Percentiles rank a stretch among this genome's conserved stretches.
phyloP scores from a whole-genome alignment of 2,888 invertebrate species.

The Sesia apiformis region DNA sequence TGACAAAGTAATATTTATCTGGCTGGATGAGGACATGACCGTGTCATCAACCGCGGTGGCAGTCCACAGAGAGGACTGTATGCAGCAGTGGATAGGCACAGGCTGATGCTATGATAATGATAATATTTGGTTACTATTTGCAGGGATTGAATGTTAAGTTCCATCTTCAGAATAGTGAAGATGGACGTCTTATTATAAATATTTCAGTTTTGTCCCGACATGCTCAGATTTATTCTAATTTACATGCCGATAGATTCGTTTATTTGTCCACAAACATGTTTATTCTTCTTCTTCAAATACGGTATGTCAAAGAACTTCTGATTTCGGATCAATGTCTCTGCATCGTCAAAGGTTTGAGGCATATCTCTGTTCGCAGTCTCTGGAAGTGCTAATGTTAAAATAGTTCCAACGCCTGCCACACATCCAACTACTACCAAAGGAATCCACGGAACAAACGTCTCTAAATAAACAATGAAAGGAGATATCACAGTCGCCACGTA shows the following conservation, averaged over 20 bases:
- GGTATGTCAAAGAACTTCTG: slow-evolving; percentile 38
- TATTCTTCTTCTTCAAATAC: slow-evolving; percentile 19
- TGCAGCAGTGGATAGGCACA: no score
- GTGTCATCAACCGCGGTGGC: no score
- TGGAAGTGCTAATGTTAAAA: slow-evolving; percentile 33
- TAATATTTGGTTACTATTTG: no score
- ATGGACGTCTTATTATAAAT: no score
- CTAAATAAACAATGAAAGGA: slow-evolving; percentile 48
- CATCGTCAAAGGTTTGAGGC: slow-evolving; percentile 53
- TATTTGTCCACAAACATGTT: slow-evolving; percentile 7
- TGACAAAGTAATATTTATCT: no score
- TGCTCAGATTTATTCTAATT: not conserved
- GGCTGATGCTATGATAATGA: no score
- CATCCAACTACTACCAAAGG: slow-evolving; percentile 35
- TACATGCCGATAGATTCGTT: slow-evolving; percentile 5
- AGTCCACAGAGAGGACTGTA: no score
- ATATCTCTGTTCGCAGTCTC: slow-evolving; percentile 49
- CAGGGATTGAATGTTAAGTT: no score
- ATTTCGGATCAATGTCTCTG: slow-evolving; percentile 33
- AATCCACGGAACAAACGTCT: slow-evolving; percentile 33
- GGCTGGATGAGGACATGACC: no score
- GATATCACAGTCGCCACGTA: slow-evolving; percentile 39
- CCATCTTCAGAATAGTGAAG: no score
- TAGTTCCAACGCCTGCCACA: slow-evolving; percentile 24
- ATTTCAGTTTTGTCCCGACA: no score